A percentile compares a stretch with the other conserved stretches of the same genome.
Conservation (phyloP, 2,888 invertebrate genomes). For the Zygogramma bicolorata region DNA sequence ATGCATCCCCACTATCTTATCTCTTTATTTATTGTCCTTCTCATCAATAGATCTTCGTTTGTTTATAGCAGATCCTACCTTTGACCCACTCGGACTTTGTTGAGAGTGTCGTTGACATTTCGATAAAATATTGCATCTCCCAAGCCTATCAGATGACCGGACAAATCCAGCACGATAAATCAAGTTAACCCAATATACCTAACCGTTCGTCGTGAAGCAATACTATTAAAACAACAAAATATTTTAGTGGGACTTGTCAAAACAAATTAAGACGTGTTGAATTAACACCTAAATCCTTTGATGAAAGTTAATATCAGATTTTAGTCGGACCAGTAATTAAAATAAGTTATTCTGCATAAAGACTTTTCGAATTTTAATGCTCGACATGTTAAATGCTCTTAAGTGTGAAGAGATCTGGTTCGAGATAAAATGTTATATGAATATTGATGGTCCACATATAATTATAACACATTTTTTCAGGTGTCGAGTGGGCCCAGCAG, state of each 20-base stretch:
- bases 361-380: constrained; percentile 28
- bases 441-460: constrained; percentile 38
- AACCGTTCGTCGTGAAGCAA: constrained; percentile 29
- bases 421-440: constrained; percentile 34
- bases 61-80: not conserved
- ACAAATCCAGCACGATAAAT: constrained; percentile 12
- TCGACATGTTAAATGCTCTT: constrained; percentile 35
- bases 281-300: constrained; percentile 31
- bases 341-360: constrained; percentile 29
- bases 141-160: constrained; percentile 1
- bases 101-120: not conserved
- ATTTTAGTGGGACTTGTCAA: constrained; percentile 35
- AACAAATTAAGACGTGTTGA: constrained; percentile 40
- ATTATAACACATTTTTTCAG: constrained; percentile 8
- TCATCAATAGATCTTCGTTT: not conserved
- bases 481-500: not conserved
- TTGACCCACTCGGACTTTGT: not conserved
- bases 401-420: constrained; percentile 39
- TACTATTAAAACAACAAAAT: constrained; percentile 33
- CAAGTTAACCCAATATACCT: constrained; percentile 25
- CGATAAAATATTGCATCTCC: not conserved
- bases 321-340: constrained; percentile 36
- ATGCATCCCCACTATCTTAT: not conserved
- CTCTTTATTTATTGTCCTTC: not conserved
- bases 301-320: constrained; percentile 35